A percentile compares a stretch with the other conserved stretches of the same genome.
Conservation (phyloP, 2,113 vertebrate species). For the Sialia sialis region DNA sequence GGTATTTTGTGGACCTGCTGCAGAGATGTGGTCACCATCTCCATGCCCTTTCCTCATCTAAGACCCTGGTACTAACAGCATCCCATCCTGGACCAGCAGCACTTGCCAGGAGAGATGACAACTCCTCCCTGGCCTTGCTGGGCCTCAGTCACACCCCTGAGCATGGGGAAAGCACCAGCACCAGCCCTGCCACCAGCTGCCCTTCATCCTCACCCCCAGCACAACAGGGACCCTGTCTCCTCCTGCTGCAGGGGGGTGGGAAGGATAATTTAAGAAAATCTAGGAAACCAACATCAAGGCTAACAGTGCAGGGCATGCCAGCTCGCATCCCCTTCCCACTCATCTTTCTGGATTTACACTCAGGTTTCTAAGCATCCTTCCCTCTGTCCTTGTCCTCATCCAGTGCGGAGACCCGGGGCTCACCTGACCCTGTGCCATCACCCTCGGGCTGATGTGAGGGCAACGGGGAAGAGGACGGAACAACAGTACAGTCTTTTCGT, state of each 20-base stretch:
- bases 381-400: background rate
- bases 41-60: background rate
- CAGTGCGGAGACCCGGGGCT: background rate
- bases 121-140: background rate
- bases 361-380: background rate
- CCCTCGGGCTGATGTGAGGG: background rate
- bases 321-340: background rate
- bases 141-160: accelerated
- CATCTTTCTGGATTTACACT: background rate
- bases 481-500: accelerated
- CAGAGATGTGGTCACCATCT: background rate
- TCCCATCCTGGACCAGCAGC: background rate
- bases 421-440: background rate
- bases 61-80: background rate
- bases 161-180: accelerated
- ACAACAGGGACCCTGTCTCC: background rate
- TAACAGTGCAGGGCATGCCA: background rate
- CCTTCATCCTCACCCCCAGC: background rate
- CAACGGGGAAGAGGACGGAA: background rate
- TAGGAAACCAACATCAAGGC: background rate
- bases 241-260: accelerated
- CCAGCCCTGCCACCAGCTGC: background rate
- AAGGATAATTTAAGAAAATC: background rate
- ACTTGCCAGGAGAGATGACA: background rate
- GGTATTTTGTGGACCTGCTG: background rate